These are phyloP conservation scores for Eidolon dupreanum DNA, from an alignment of 2,797 vertebrate species.

Conservation along the genomic window DNA sequence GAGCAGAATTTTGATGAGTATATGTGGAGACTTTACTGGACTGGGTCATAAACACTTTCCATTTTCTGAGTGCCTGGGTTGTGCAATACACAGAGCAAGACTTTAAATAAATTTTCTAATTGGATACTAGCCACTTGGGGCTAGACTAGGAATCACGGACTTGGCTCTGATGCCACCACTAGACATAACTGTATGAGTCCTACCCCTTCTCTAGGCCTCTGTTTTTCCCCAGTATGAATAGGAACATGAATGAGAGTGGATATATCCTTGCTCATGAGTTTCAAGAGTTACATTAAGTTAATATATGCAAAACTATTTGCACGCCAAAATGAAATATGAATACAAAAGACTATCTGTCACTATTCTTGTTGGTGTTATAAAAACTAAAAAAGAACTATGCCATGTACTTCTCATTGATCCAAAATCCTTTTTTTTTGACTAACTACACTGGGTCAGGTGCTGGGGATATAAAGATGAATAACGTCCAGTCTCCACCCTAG, in stretches of 20 bases:
- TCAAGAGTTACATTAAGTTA: slow-evolving; percentile 22
- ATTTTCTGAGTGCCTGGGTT: neutral
- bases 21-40: neutral
- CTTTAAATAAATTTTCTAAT: neutral
- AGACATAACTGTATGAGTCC: neutral
- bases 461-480: neutral
- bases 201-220: neutral
- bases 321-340: slow-evolving; percentile 16
- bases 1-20: neutral
- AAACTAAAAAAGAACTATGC: neutral
- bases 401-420: neutral
- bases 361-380: neutral
- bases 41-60: neutral
- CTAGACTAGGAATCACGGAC: neutral
- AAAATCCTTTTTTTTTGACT: neutral
- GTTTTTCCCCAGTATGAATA: neutral
- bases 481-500: neutral
- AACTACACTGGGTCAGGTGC: neutral
- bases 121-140: neutral
- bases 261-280: neutral
- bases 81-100: neutral
- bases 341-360: neutral
- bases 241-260: neutral
- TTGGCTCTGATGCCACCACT: neutral
- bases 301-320: slow-evolving; percentile 15